A percentile compares a stretch with the other conserved stretches of the same genome.
Conservation (phyloP, 2,797 vertebrate genomes). For the Manis javanica region DNA sequence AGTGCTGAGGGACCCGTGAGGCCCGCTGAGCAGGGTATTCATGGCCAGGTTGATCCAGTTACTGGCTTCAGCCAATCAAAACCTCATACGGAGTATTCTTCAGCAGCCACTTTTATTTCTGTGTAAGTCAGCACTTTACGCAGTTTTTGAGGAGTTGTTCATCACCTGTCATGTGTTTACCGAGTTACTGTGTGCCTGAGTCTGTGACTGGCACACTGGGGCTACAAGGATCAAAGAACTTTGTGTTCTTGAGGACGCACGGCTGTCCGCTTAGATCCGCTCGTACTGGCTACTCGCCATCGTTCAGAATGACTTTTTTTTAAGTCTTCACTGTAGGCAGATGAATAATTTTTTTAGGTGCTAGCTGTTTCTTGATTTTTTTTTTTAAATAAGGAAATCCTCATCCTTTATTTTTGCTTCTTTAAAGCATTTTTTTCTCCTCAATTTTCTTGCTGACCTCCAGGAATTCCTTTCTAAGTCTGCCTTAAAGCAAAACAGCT, state of each 20-base stretch:
- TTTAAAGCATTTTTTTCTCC: neutral
- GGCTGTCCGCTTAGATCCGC: neutral
- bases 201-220: neutral
- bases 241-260: neutral
- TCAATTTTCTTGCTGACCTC: slow-evolving; percentile 2
- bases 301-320: neutral
- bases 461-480: slow-evolving; percentile 13
- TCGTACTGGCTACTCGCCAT: neutral
- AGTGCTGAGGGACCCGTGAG: neutral
- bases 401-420: slow-evolving; percentile 28
- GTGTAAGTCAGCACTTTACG: neutral
- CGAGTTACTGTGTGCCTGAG: neutral
- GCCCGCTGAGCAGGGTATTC: neutral
- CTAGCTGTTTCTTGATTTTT: slow-evolving; percentile 12
- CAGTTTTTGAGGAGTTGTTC: neutral
- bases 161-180: neutral
- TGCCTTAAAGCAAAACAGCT: slow-evolving; percentile 55
- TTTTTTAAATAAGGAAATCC: neutral
- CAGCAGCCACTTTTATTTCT: neutral
- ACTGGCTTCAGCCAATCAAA: neutral
- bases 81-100: neutral
- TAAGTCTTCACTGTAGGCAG: neutral
- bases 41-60: neutral
- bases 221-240: neutral
- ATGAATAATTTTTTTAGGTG: slow-evolving; percentile 4